Evolutionary conservation across 2,113 vertebrate genomes (phyloP).

Genomic region (Sigmodon hispidus): DNA sequence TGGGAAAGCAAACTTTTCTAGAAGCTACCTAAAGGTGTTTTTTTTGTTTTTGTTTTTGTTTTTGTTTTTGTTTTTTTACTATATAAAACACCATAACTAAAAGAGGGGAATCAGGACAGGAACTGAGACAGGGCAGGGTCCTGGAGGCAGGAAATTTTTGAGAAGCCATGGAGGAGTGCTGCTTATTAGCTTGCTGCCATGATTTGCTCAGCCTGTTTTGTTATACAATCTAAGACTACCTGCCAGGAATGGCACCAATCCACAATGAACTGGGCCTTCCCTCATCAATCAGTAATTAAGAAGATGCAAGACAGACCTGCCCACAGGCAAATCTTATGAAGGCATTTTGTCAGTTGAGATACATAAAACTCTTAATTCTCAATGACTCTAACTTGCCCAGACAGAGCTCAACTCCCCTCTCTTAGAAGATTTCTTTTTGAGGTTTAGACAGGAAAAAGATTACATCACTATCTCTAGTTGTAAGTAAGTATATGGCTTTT

Average conservation of each 20-base stretch:
- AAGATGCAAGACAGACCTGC: background rate
- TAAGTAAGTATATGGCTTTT: slow-evolving; percentile 19
- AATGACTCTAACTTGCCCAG: background rate
- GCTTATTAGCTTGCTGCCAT: background rate
- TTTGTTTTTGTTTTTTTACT: background rate
- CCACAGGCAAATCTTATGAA: background rate
- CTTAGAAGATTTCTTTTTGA: background rate
- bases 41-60: too few species aligned
- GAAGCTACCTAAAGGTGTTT: background rate
- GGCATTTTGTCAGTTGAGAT: background rate
- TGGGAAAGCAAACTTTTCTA: slow-evolving; percentile 35
- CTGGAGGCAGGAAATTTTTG: background rate
- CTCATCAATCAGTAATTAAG: background rate
- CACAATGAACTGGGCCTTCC: background rate
- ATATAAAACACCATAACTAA: background rate
- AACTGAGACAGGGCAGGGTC: background rate
- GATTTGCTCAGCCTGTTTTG: background rate
- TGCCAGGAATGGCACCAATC: background rate
- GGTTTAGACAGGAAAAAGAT: slow-evolving; percentile 5
- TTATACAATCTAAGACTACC: background rate
- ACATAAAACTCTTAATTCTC: background rate
- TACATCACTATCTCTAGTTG: background rate
- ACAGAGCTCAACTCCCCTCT: background rate
- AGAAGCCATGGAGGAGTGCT: background rate
- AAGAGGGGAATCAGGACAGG: background rate